Evolutionary conservation across 2,797 vertebrate species (phyloP).

Genomic region (Miichthys miiuy): DNA sequence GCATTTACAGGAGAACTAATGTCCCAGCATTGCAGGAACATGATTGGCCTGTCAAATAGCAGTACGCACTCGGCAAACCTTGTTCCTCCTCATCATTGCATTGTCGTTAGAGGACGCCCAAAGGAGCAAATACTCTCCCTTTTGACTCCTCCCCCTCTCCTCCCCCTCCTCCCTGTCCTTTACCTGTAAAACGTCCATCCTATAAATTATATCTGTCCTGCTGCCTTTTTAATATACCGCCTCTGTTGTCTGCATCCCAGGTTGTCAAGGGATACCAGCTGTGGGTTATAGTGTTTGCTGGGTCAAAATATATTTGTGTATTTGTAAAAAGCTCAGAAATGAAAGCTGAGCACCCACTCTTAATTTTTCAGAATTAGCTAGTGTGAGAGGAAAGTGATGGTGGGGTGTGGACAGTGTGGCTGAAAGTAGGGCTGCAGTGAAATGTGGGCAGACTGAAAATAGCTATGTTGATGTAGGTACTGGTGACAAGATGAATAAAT

Average conservation of each 20-base stretch:
- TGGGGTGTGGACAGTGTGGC: no score
- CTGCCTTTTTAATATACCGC: constrained; percentile 11
- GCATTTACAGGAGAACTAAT: constrained; percentile 75
- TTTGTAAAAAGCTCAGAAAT: constrained; percentile 21
- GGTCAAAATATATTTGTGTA: constrained; percentile 14
- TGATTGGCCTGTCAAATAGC: constrained; percentile 69
- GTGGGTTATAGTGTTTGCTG: background rate
- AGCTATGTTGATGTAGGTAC: background rate
- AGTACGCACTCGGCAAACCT: constrained; percentile 4
- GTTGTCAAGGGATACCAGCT: constrained; percentile 4
- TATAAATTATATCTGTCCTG: constrained; percentile 38
- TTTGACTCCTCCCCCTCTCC: constrained; percentile 26
- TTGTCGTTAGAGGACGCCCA: constrained; percentile 39
- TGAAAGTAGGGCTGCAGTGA: background rate
- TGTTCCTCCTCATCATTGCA: constrained; percentile 26
- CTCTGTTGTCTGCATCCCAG: constrained; percentile 11
- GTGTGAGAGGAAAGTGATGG: background rate
- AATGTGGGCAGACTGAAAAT: background rate
- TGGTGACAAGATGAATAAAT: background rate
- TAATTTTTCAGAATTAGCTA: constrained; percentile 13
- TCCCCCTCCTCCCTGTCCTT: constrained; percentile 22
- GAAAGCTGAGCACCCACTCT: constrained; percentile 4
- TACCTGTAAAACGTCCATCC: constrained; percentile 27
- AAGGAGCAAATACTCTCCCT: constrained; percentile 16
- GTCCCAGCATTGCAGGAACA: constrained; percentile 53